Base-by-base conservation (phyloP, 1,140 invertebrate species). In the Augochlora pura region DNA sequence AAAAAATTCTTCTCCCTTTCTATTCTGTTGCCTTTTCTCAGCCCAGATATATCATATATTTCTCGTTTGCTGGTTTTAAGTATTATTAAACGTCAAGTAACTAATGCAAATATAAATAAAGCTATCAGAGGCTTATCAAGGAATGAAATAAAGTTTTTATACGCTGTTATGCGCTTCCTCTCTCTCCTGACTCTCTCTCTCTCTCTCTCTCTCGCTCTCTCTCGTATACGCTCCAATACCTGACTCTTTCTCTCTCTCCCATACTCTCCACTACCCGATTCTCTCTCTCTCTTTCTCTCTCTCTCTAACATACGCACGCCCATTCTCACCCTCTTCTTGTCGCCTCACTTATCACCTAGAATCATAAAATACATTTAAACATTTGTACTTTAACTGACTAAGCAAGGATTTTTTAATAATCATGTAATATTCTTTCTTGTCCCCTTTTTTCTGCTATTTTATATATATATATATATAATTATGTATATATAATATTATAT, bases 361-460 rank as follows among this genome's bases (percentile, higher is more conserved):
- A 88, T 65, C 62, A 77, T 83, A 85, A 90, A 93, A 88, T 92
- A 91, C 92, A 92, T 90, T 90, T 91, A 90, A 92, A 92, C 92
- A 91, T 93, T 93, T 93, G 93, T 93, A 93, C 93, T 93, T 92
- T 85, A 92, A 92, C 91, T 93, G 92, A 93, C 92, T 93, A 93
- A 92, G 91, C 87, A 87, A 92, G 87, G 87, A 88, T 89, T 88
- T 57, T 76, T 77, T 77, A 59, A 77, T 88, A 90, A 91, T 88
- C 78, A 66, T 90, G 86, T 89, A 83, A 77, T 77, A 77, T 77
- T 86, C 80, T 82, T 86, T 84, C 60, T 80, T 75, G 25, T 76
- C 57, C 59, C 63, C 32, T 78, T 78, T 63, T 76, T 63, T 49
- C n/a, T 72, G 21, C 25, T 39, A 69, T 70, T 46, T 18, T 79